Evolutionary conservation across 2,888 invertebrate species (phyloP).

Genomic region (Trachelus iudaicus): DNA sequence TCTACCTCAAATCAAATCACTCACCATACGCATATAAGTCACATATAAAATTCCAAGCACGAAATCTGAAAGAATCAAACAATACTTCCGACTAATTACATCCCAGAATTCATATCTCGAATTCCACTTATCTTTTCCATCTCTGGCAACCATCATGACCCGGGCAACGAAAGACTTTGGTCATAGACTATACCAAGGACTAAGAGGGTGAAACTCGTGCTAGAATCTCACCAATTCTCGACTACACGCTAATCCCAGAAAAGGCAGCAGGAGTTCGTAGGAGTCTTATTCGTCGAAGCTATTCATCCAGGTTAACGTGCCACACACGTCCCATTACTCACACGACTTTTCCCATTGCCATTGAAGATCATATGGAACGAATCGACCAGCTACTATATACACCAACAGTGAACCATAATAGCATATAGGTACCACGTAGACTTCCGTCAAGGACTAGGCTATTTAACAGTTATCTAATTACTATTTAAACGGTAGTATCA

Average conservation of each 20-base stretch:
- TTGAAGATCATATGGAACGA: neutral
- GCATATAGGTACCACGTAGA: neutral
- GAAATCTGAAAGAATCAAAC: neutral
- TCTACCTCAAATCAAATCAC: neutral
- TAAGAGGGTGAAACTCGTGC: slow-evolving; percentile 48
- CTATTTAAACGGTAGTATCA: neutral
- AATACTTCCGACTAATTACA: neutral
- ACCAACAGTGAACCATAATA: neutral
- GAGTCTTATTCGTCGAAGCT: slow-evolving; percentile 21
- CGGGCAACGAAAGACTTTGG: neutral
- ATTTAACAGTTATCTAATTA: neutral
- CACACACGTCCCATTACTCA: slow-evolving; percentile 37
- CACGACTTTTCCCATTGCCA: slow-evolving; percentile 10
- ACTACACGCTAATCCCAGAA: slow-evolving; percentile 43
- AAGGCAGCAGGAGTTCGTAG: slow-evolving; percentile 1
- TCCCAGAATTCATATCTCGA: neutral
- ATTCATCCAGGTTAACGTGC: slow-evolving; percentile 56
- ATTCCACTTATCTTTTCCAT: too few relatives aligned
- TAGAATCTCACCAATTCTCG: slow-evolving; percentile 55
- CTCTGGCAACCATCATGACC: too few relatives aligned
- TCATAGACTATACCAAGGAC: neutral
- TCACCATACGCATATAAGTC: neutral
- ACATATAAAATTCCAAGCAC: neutral
- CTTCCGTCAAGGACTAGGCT: neutral
- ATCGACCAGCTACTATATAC: neutral